Conservation (phyloP, 2,797 vertebrate species). For the Ctenosaura bakeri region DNA sequence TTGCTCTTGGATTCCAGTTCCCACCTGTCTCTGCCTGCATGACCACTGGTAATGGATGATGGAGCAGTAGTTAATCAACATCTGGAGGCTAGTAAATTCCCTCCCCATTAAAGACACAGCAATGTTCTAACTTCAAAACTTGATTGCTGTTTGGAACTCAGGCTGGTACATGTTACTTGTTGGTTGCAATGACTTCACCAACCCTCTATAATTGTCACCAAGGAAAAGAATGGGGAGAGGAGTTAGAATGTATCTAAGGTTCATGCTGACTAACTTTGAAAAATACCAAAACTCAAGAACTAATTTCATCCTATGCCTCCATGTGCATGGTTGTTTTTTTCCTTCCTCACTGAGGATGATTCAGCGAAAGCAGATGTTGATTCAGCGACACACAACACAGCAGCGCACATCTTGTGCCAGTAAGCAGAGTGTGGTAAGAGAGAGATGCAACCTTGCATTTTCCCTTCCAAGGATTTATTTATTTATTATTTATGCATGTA, state of each 20-base stretch:
- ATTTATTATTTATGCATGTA: neutral
- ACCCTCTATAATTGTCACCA: neutral
- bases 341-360: neutral
- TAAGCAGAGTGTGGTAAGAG: neutral
- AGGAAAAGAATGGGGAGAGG: too few species aligned
- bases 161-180: too few species aligned
- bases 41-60: neutral
- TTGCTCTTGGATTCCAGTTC: neutral
- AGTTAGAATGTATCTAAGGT: too few species aligned
- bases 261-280: too few species aligned
- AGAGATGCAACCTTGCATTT: neutral
- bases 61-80: neutral
- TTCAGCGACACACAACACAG: neutral
- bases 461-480: neutral
- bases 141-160: neutral
- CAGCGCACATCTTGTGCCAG: neutral
- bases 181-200: neutral
- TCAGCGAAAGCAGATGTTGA: constrained; percentile 2
- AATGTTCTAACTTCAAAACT: neutral
- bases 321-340: neutral
- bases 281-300: neutral
- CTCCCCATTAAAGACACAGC: neutral
- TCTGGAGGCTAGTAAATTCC: neutral
- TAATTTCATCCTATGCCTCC: neutral
- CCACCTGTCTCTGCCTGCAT: neutral